A percentile compares a stretch with the other conserved stretches of the same genome.
phyloP scores from a whole-genome alignment of 2,888 invertebrate species.

The Mesoligia furuncula region DNA sequence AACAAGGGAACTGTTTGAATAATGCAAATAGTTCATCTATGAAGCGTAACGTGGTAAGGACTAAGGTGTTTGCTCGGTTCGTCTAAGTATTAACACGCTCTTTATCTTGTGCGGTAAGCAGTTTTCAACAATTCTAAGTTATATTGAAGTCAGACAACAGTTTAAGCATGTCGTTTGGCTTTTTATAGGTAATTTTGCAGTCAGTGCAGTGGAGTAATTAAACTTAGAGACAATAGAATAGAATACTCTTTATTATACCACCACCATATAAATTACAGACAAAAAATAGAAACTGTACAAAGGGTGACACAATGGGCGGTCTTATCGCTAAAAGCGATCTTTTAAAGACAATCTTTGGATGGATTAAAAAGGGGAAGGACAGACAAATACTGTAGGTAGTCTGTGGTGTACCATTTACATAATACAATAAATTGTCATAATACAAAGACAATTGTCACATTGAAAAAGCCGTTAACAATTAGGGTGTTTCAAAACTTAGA shows the following conservation, averaged over 20 bases:
- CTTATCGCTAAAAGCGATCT: too few species aligned
- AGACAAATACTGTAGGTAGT: too few species aligned
- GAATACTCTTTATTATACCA: too few species aligned
- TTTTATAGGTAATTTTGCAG: background rate
- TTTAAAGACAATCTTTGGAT: too few species aligned
- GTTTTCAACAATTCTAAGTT: constrained; percentile 31
- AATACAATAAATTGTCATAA: too few species aligned
- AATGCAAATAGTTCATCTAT: constrained; percentile 76
- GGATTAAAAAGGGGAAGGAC: too few species aligned
- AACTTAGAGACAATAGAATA: background rate
- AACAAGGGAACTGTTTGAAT: constrained; percentile 83
- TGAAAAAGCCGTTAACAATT: background rate
- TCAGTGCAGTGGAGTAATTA: background rate
- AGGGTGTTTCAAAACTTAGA: rapidly evolving
- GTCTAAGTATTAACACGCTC: constrained; percentile 39
- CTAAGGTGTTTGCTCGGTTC: constrained; percentile 27
- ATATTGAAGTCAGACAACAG: constrained; percentile 10
- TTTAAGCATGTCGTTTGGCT: background rate
- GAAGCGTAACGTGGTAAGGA: constrained; percentile 59
- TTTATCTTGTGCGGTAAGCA: constrained; percentile 20
- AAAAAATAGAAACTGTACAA: too few species aligned
- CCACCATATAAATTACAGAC: too few species aligned
- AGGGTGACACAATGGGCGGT: too few species aligned
- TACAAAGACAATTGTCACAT: background rate
- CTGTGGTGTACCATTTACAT: too few species aligned